Base-by-base conservation (phyloP, 2,797 vertebrate species). In the Aplochiton taeniatus region DNA sequence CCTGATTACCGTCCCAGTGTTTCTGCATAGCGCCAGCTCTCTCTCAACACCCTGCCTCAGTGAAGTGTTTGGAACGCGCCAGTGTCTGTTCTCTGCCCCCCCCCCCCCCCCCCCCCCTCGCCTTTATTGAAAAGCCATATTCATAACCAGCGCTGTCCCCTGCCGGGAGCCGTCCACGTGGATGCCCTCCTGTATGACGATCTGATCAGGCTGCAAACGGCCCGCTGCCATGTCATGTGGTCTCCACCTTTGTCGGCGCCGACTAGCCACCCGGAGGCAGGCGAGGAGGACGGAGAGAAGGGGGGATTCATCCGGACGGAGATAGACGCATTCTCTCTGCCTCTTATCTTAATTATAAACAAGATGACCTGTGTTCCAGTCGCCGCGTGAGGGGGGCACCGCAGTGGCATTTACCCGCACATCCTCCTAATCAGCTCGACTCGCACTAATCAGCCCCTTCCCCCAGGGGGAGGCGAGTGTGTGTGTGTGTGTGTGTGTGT, bases 311-410 rank as follows among this genome's bases (percentile, higher is more conserved):
- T 47, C 8, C 80, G 69, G 64, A 63, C 68, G 72, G 72, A n/a
- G 72, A 82, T 76, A 80, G 63, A 78, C 66, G 77, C 75, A 65
- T 74, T 66, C 76, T 66, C 63, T 76, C 59, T 68, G 77, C 82
- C 62, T 71, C 62, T 71, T 78, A 79, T 86, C 82, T 82, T 87
- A 87, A 89, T 90, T 88, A 83, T 81, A 83, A 85, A 79, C 78
- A 82, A 52, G 76, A 85, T 80, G 83, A 87, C 84, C 85, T 76
- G 75, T 80, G 76, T 70, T 68, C 69, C 62, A 60, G 73, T 65
- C 73, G 53, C 68, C 61, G 7, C 50, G 65, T 51, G 58, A 42
- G 57, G 64, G 50, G 51, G 63, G 47, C 55, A 68, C 41, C 45
- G 48, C 16, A 16, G 58, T 18, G 0, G 19, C 44, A 60, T 19